Evolutionary conservation across 2,797 vertebrate species (phyloP).

Genomic region (Arnoldichthys spilopterus): DNA sequence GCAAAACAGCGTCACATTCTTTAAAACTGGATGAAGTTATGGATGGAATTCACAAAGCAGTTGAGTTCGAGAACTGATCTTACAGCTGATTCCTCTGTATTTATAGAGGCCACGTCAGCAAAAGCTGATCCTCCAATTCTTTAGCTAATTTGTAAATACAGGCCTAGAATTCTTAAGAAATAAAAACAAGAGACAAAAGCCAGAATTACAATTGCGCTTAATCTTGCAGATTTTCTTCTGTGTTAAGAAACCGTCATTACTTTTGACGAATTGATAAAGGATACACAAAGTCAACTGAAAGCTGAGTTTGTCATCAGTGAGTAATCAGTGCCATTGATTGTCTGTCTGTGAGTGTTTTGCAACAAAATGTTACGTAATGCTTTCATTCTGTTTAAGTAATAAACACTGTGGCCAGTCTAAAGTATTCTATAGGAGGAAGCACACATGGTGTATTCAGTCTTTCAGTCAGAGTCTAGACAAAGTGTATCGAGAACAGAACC

Average conservation of each 20-base stretch:
- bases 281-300: background rate
- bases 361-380: background rate
- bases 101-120: no score
- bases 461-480: background rate
- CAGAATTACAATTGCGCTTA: no score
- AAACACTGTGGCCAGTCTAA: background rate
- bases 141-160: no score
- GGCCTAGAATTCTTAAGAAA: no score
- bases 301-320: background rate
- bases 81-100: no score
- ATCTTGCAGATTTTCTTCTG: no score
- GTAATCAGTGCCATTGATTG: conserved; percentile 21
- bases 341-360: background rate
- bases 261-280: background rate
- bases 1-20: no score
- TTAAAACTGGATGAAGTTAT: no score
- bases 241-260: background rate
- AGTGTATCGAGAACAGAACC: background rate
- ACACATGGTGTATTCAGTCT: background rate
- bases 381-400: no score
- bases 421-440: background rate
- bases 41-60: no score
- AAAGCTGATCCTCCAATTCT: no score
- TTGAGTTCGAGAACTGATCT: no score
- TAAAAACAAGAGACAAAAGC: background rate